A percentile compares a stretch with the other conserved stretches of the same genome.
These are phyloP conservation scores for Hanleya hanleyi DNA, from an alignment of 2,888 invertebrate species.

Conservation along the genomic window DNA sequence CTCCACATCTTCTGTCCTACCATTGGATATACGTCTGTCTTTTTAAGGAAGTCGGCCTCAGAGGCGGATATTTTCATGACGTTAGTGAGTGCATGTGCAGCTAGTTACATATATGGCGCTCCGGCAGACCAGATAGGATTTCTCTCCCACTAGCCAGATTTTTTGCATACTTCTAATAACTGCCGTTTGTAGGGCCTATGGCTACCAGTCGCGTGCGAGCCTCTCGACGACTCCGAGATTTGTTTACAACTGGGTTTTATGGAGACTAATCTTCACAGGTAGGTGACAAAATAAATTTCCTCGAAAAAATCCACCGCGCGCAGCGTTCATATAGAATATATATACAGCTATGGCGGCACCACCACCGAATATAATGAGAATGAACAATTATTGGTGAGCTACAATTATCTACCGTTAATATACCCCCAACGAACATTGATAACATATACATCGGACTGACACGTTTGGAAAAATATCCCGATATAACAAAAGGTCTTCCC, in stretches of 20 bases:
- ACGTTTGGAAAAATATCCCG: too few species aligned
- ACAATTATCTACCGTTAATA: too few species aligned
- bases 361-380: too few species aligned
- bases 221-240: conserved; percentile 15
- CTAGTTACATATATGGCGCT: conserved; percentile 50
- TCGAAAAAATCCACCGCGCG: too few species aligned
- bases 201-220: conserved; percentile 36
- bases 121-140: conserved; percentile 42
- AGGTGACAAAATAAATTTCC: conserved; percentile 14
- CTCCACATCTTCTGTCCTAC: too few species aligned
- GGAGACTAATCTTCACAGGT: conserved; percentile 21
- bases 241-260: conserved; percentile 26
- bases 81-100: conserved; percentile 12
- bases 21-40: conserved; percentile 17
- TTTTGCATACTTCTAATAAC: conserved; percentile 51
- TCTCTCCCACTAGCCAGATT: conserved; percentile 41
- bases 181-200: conserved; percentile 39
- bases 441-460: too few species aligned
- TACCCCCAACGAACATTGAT: too few species aligned
- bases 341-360: too few species aligned
- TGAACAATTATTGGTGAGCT: too few species aligned
- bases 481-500: too few species aligned
- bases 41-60: conserved; percentile 23
- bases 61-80: conserved; percentile 9
- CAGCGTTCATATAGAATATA: too few species aligned